phyloP scores from a whole-genome alignment of 2,797 vertebrate species.

The Tiaroga cobitis region DNA sequence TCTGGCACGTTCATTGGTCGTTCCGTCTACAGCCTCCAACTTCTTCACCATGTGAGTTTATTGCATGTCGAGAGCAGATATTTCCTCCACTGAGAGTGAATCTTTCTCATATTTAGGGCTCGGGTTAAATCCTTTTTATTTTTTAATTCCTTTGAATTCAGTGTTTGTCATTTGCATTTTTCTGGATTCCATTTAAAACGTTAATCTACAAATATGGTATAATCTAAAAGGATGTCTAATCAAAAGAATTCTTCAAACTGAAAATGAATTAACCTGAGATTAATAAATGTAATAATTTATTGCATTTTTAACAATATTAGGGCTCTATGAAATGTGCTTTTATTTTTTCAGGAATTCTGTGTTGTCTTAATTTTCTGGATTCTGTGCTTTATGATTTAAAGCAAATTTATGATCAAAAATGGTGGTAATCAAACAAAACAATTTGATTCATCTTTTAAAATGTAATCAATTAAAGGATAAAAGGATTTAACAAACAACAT shows the following conservation, averaged over 20 bases:
- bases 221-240: neutral
- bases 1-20: slow-evolving; percentile 12
- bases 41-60: slow-evolving; percentile 47
- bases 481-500: neutral
- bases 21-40: slow-evolving; percentile 21
- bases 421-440: no score
- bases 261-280: no score
- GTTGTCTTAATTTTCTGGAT: no score
- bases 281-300: neutral
- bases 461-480: neutral
- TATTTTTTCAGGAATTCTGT: no score
- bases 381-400: no score
- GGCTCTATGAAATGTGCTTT: no score
- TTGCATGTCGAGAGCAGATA: neutral
- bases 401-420: no score
- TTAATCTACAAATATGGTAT: neutral
- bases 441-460: no score
- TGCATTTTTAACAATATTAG: no score
- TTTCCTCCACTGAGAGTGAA: no score
- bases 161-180: neutral
- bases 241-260: neutral
- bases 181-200: neutral
- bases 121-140: neutral
- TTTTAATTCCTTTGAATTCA: neutral
- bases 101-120: neutral